Evolutionary conservation across 2,797 vertebrate species (phyloP), one percentile per base, ranked within the genome.

Genomic region (Xenopus petersii): DNA sequence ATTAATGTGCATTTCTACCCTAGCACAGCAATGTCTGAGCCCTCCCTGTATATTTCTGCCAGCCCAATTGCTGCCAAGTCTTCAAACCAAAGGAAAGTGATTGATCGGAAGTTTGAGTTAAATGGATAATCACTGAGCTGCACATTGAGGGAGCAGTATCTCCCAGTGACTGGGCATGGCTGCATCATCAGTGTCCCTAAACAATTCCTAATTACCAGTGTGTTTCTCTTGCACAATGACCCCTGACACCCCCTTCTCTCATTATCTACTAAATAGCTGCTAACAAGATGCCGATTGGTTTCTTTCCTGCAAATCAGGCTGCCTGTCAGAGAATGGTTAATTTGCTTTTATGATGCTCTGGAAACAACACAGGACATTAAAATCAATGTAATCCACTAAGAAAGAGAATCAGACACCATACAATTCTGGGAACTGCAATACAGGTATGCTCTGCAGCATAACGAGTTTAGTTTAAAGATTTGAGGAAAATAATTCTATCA

Each of bases 371-470:
- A 54, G 60, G 56, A 67, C 16, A 54, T n/a, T 21, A 63, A 47
- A 77, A 77, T 72, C 75, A 63, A 77, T 77, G 64, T 59, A 73
- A 77, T 68, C 54, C 70, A 49, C 36, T 73, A 67, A 77, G 70
- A 62, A 49, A 75, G n/a, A 67, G 26, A 33, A 77, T 72, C 55
- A 77, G 62, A 72, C 54, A 56, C 16, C 70, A 33, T 36, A 56
- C 8, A 64, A 72, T 47, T 67, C 54, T 17, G 54, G 15, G n/a
- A 56, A 56, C 4, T 56, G n/a, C 16, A 15, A n/a, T 56, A 10
- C 49, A 56, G 13, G 54, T 56, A 15, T 56, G 54, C 16, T 16
- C 1, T 4, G 54, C 54, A 51, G 11, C 10, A 51, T 51, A 1
- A 51, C 1, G 2, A 51, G 15, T 51, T 51, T 12, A 12, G 11